phyloP scores from a whole-genome alignment of 64 coral and sea anemone species.

The Pocillopora damicornis region DNA sequence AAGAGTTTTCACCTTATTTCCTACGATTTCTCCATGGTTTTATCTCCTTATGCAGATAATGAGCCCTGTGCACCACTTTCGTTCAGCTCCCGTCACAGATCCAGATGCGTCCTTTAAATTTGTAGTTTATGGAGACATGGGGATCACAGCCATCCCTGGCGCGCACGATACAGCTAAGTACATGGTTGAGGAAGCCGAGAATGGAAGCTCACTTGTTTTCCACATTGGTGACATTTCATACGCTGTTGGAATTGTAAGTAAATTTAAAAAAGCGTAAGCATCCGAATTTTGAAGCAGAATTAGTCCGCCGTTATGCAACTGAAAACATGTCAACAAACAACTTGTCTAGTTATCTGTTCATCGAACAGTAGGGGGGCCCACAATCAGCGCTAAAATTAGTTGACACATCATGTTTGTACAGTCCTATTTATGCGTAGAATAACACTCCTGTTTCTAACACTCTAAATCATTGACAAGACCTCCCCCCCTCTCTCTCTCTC shows the following conservation, averaged over 20 bases:
- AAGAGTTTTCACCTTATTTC: neutral
- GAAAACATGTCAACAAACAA: too few species aligned
- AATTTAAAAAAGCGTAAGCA: neutral
- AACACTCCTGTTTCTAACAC: too few species aligned
- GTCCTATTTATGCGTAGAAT: too few species aligned
- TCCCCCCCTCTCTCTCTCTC: too few species aligned
- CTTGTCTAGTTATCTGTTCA: too few species aligned
- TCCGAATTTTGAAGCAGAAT: neutral
- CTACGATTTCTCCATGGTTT: too few species aligned
- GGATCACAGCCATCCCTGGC: conserved; percentile 44
- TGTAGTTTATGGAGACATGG: conserved; percentile 94
- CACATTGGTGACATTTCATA: conserved; percentile 92
- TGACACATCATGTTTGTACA: too few species aligned
- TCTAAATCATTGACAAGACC: too few species aligned
- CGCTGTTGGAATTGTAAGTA: conserved; percentile 80
- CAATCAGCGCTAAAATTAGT: too few species aligned
- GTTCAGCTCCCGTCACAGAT: conserved; percentile 46
- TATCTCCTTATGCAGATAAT: conserved; percentile 27
- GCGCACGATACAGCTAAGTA: conserved; percentile 64
- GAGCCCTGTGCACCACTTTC: conserved; percentile 58
- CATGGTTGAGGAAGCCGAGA: conserved; percentile 63
- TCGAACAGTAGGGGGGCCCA: too few species aligned
- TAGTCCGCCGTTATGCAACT: too few species aligned
- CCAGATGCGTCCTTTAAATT: conserved; percentile 70
- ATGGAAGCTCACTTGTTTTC: conserved; percentile 65